Evolutionary conservation across 2,888 invertebrate species (phyloP).

Genomic region (Pristionchus arcanus): DNA sequence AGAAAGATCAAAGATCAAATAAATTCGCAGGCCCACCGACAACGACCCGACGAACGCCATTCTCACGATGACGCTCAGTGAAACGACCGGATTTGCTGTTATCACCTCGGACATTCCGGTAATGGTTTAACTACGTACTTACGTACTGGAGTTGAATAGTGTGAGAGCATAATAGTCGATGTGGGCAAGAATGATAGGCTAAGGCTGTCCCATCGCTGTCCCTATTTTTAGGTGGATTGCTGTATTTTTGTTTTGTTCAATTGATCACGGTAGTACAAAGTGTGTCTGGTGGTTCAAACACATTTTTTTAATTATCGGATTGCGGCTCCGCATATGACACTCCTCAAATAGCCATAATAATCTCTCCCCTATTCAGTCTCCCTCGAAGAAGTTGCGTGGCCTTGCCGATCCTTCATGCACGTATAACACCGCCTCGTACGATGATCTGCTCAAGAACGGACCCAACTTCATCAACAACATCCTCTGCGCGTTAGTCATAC

Average conservation of each 20-base stretch:
- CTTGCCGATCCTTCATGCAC: constrained; percentile 61
- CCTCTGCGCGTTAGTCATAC: constrained; percentile 64
- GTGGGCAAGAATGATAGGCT: too few relatives aligned
- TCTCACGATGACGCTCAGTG: constrained; percentile 61
- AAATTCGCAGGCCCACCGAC: constrained; percentile 64
- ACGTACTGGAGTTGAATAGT: too few relatives aligned
- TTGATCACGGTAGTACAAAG: too few relatives aligned
- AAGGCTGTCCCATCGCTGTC: too few relatives aligned
- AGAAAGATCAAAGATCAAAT: background rate
- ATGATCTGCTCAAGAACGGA: constrained; percentile 65
- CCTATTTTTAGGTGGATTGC: too few relatives aligned
- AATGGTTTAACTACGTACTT: background rate
- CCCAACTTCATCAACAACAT: constrained; percentile 66
- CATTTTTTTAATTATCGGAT: too few relatives aligned
- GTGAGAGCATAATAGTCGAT: too few relatives aligned
- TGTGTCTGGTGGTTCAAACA: too few relatives aligned
- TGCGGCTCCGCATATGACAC: background rate
- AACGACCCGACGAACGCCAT: constrained; percentile 64
- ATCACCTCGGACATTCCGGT: constrained; percentile 60
- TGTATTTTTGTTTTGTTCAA: too few relatives aligned
- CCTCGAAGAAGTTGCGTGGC: constrained; percentile 55
- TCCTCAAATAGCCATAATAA: too few relatives aligned
- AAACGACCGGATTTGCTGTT: constrained; percentile 66
- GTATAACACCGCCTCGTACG: constrained; percentile 59
- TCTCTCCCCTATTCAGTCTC: constrained; percentile 20